phyloP scores from a whole-genome alignment of 2,113 vertebrate genomes.

The Apodemus sylvaticus region DNA sequence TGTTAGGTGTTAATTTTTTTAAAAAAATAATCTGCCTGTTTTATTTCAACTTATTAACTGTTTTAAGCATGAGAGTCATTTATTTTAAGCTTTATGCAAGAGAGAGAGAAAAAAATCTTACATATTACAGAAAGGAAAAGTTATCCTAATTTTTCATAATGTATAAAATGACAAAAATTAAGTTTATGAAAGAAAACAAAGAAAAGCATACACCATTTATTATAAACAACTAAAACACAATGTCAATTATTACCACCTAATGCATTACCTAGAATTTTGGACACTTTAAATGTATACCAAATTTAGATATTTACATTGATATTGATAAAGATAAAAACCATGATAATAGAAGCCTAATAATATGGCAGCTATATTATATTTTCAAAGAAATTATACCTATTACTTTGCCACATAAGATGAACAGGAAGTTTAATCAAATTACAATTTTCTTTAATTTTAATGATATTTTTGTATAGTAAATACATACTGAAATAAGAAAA shows the following conservation, averaged over 20 bases:
- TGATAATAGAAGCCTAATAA: not conserved
- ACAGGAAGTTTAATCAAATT: not conserved
- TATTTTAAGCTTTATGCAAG: not conserved
- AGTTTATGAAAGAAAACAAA: not conserved
- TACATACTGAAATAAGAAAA: not conserved
- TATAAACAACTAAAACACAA: not conserved
- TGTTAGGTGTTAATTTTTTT: not conserved
- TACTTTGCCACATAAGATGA: constrained; percentile 11
- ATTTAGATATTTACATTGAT: not conserved
- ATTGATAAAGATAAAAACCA: not conserved
- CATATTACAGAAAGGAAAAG: not conserved
- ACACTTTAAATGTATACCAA: not conserved
- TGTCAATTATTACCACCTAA: not conserved
- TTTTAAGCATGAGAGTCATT: not conserved
- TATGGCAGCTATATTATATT: not conserved
- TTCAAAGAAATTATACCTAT: not conserved
- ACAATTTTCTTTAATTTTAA: not conserved
- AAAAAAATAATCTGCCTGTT: not conserved
- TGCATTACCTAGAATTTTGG: not conserved
- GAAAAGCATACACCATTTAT: not conserved
- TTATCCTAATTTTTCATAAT: not conserved
- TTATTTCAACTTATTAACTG: not conserved
- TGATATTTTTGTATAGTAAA: not conserved
- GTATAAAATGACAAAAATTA: not conserved
- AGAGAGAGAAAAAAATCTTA: not conserved